Evolutionary conservation across 2,888 invertebrate species (phyloP).

Genomic region (Caenorhabditis sp.): DNA sequence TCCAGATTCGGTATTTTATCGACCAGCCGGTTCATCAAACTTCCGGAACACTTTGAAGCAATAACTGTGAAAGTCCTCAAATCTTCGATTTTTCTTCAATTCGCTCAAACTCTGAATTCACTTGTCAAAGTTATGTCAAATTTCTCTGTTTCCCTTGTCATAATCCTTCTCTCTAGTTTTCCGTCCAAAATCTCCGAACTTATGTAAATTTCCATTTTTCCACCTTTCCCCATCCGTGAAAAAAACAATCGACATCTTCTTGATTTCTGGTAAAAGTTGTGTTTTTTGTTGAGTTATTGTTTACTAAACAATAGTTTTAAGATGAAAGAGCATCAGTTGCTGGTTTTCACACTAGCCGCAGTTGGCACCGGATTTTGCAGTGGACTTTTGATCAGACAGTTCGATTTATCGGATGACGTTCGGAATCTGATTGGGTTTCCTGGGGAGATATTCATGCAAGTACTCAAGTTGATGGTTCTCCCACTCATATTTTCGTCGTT

Average conservation of each 20-base stretch:
- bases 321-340: conserved; percentile 54
- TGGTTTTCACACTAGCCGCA: conserved; percentile 46
- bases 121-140: not conserved
- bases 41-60: too few relatives aligned
- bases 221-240: not conserved
- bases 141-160: not conserved
- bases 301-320: conserved; percentile 3
- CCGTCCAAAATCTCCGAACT: not conserved
- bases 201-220: conserved; percentile 35
- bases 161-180: conserved; percentile 10
- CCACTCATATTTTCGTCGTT: conserved; percentile 92
- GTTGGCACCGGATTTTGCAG: conserved; percentile 35
- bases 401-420: conserved; percentile 86
- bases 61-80: too few relatives aligned
- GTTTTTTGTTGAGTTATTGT: too few relatives aligned
- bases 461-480: conserved; percentile 91
- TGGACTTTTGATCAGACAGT: conserved; percentile 39
- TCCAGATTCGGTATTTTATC: too few relatives aligned
- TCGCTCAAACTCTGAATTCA: not conserved
- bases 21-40: too few relatives aligned
- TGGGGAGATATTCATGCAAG: conserved; percentile 92
- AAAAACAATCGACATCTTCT: conserved; percentile 1
- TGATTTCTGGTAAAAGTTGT: conserved; percentile 22
- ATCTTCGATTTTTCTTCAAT: too few relatives aligned
- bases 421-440: conserved; percentile 89